Evolutionary conservation across 2,113 vertebrate species (phyloP).

Genomic region (Vidua chalybeata): DNA sequence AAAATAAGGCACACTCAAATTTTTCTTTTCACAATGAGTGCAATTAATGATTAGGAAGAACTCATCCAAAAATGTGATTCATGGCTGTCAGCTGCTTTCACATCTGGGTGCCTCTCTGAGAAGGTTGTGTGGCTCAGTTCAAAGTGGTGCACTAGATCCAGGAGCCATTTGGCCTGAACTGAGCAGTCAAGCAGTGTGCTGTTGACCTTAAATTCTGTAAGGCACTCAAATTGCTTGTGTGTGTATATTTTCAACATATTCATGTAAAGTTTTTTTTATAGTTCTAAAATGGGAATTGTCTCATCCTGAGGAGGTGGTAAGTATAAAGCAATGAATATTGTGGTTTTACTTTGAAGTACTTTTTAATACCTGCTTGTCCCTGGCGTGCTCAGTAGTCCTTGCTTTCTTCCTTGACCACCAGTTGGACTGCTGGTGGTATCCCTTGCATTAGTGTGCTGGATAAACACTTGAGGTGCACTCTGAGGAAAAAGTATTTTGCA

Average conservation of each 20-base stretch:
- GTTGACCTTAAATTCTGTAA: neutral
- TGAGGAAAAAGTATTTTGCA: neutral
- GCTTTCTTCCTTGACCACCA: neutral
- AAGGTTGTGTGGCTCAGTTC: neutral
- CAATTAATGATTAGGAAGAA: neutral
- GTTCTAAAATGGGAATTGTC: neutral
- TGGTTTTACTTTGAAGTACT: neutral
- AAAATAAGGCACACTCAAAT: neutral
- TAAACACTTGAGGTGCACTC: conserved; percentile 35
- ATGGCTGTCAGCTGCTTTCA: neutral
- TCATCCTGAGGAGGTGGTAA: neutral
- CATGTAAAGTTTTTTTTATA: neutral
- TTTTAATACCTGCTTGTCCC: neutral
- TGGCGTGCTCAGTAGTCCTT: neutral
- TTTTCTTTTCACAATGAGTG: neutral
- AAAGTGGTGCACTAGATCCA: neutral
- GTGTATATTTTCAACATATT: neutral
- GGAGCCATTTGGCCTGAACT: neutral
- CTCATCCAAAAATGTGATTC: neutral
- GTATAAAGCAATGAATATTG: neutral
- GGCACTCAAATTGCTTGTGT: neutral
- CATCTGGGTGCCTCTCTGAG: neutral
- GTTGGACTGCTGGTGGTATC: neutral
- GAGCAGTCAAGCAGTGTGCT: neutral
- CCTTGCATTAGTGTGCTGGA: neutral